These are phyloP conservation scores for Oncorhynchus nerka DNA, from an alignment of 2,113 vertebrate species.

Conservation along the genomic window DNA sequence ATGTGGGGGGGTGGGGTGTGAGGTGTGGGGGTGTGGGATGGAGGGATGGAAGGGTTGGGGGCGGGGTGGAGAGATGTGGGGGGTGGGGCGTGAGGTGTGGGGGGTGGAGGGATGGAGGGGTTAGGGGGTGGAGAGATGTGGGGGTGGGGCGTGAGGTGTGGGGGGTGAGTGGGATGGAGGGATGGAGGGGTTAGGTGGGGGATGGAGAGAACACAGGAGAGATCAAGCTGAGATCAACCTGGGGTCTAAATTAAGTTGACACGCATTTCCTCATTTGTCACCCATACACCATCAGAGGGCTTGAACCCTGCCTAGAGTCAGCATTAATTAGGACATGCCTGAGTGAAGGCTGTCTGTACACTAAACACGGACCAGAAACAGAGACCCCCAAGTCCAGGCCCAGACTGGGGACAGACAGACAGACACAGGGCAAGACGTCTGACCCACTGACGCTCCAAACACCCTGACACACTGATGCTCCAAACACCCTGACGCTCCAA, in stretches of 20 bases:
- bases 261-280: conserved; percentile 65
- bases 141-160: too few relatives aligned
- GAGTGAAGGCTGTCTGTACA: conserved; percentile 49
- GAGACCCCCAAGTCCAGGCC: conserved; percentile 1
- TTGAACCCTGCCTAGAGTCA: conserved; percentile 56
- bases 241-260: conserved; percentile 56
- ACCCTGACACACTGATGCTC: too few relatives aligned
- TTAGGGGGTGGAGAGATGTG: too few relatives aligned
- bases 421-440: background rate
- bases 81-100: background rate
- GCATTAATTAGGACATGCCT: conserved; percentile 58
- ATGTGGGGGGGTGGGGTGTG: too few relatives aligned
- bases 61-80: background rate
- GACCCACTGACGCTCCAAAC: too few relatives aligned
- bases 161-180: too few relatives aligned
- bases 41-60: too few relatives aligned
- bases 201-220: background rate
- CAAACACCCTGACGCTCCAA: too few relatives aligned
- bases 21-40: too few relatives aligned
- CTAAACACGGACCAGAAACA: conserved; percentile 42
- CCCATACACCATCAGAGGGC: conserved; percentile 53
- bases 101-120: too few relatives aligned
- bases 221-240: conserved; percentile 61
- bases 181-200: background rate
- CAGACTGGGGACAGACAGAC: conserved; percentile 6